Base-by-base conservation (phyloP, 2,113 vertebrate genomes). In the Solea solea region DNA sequence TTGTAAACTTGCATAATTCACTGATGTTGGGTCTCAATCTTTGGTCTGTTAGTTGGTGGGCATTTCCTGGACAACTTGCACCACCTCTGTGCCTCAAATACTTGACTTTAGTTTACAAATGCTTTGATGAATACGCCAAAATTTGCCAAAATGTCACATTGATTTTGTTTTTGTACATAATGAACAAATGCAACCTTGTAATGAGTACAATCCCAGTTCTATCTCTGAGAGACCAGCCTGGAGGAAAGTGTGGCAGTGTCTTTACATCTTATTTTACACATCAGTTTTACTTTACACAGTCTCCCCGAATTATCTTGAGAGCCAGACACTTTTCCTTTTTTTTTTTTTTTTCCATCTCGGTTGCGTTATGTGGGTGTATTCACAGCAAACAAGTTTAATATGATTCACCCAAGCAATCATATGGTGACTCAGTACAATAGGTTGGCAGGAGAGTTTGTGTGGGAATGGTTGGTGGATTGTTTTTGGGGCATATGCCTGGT, bases 401-500 rank as follows among this genome's bases (percentile, higher is more conserved):
- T 16, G 49, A 71, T 57, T 85, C 76, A 82, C 59, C 50, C 46
- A 2, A 76, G 81, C 83, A 60, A 64, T 48, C 76, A 74, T 81
- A 76, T 71, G 64, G 74, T 68, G 72, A 72, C 79, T 86, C 80
- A 58, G 62, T 86, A 85, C 86, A 82, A 84, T 85, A 72, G 71
- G 80, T 39, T 84, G 81, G 80, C 80, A 65, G 74, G 65, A 64
- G 52, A 48, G 44, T 69, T 64, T 76, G 58, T 70, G 63, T 55
- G 75, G 52, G 81, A 55, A 72, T 50, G 7, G 72, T 73, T 48
- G 73, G 55, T 82, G 74, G 73, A 79, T 82, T 76, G 84, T 84
- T 89, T 83, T 72, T 74, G 83, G 85, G 81, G 81, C 79, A 74
- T 86, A 84, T 83, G 79, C 75, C 79, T 72, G 72, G 77, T 14